A percentile compares a stretch with the other conserved stretches of the same genome.
phyloP scores from a whole-genome alignment of 2,888 invertebrate genomes.

The Diaperis boleti region DNA sequence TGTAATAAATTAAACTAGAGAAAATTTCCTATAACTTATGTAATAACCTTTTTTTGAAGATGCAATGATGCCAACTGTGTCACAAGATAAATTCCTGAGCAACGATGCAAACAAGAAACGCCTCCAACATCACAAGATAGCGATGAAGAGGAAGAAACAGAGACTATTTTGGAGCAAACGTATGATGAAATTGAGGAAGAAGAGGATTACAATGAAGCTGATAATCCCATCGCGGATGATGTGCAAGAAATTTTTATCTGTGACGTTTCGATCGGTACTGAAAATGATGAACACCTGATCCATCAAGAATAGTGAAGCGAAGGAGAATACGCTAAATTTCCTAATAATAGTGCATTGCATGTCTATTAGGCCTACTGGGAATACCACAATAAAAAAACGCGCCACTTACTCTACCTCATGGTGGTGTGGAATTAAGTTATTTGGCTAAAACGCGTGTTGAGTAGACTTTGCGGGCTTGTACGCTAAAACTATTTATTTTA shows the following conservation, averaged over 20 bases:
- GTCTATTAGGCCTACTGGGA: neutral
- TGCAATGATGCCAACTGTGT: too few relatives aligned
- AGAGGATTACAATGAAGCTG: neutral
- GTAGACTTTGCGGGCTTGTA: neutral
- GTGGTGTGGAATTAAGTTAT: neutral
- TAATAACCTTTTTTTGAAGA: too few relatives aligned
- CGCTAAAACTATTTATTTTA: too few relatives aligned
- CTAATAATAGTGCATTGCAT: neutral
- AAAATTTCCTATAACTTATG: too few relatives aligned
- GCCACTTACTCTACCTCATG: neutral
- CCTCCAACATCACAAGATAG: neutral
- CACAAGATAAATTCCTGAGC: too few relatives aligned
- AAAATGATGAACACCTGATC: neutral
- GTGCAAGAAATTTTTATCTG: neutral
- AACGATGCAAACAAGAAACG: too few relatives aligned
- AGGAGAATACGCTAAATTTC: neutral
- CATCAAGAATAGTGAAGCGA: neutral
- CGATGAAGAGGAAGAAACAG: neutral
- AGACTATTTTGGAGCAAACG: neutral
- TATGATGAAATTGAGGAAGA: neutral
- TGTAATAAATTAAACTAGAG: too few relatives aligned
- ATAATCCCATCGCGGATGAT: neutral
- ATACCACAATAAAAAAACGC: neutral
- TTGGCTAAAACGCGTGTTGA: neutral
- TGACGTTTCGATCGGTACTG: neutral